These are phyloP conservation scores for Acipenser ruthenus DNA, from an alignment of 2,797 vertebrate species.

Conservation along the genomic window DNA sequence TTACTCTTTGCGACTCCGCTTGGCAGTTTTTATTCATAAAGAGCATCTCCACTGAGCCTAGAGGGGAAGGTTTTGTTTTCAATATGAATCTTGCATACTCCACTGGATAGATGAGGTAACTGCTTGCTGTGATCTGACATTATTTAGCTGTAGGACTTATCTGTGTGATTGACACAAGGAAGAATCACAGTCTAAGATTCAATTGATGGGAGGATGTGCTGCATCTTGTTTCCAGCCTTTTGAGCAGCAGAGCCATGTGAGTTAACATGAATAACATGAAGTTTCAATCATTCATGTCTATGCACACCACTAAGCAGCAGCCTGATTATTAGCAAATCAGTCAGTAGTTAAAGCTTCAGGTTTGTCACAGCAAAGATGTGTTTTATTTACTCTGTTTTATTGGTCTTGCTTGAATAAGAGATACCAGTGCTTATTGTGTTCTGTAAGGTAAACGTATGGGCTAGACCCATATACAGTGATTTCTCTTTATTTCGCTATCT, in stretches of 20 bases:
- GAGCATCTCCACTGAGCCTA: background rate
- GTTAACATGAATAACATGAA: background rate
- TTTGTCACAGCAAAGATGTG: no score
- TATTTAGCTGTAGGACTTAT: background rate
- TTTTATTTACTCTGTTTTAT: no score
- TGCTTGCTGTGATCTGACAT: background rate
- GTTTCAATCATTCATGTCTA: background rate
- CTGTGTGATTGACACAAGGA: slow-evolving; percentile 4
- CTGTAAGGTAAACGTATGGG: no score
- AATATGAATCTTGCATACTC: background rate
- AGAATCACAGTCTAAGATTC: background rate
- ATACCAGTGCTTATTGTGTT: no score
- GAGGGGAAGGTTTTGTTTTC: background rate
- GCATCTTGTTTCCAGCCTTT: slow-evolving; percentile 4
- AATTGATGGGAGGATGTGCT: background rate
- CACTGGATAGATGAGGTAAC: background rate
- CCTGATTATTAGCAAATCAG: background rate
- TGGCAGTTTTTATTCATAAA: background rate
- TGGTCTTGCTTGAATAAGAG: no score
- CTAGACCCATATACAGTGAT: no score
- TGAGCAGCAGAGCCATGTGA: background rate
- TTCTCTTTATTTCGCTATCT: no score
- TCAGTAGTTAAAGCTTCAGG: background rate
- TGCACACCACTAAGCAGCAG: background rate
- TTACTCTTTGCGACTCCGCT: background rate